Base-by-base conservation (phyloP, 1,140 invertebrate species). In the Globodera rostochiensis region DNA sequence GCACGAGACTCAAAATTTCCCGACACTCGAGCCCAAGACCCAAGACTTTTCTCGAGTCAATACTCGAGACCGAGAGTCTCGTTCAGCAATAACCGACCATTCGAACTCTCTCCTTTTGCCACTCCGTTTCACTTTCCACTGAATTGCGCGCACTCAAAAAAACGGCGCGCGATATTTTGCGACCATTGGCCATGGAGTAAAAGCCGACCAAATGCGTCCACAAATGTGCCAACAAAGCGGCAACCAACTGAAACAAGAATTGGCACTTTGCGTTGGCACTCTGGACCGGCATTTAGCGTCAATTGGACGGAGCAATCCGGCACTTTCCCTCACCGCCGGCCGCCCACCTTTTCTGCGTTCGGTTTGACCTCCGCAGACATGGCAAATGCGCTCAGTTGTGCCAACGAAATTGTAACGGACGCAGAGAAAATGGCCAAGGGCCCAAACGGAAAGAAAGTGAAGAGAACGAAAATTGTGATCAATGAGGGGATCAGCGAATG, bases 71-170 rank as follows among this genome's bases (percentile, higher is more conserved):
- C 36, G 2, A 36, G 36, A 36, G 2, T 36, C 25, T 36, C 2
- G 2, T 36, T 36, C 36, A 36, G 36, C 36, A 36, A 3, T 36
- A 25, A 36, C 19, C 6, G 6, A 87, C 86, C 86, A 87, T 83
- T 77, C 83, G 79, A 21, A 76, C 71, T 60, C 78, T 78, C 78
- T 87, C 85, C 64, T 69, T 50, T 46, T 77, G 25, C n/a, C 84
- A 64, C 73, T 89, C 84, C 25, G 67, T 50, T 76, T 88, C 85
- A 21, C 86, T 82, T 25, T 80, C 78, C 36, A 90, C 74, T 50
- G 84, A 83, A 80, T 90, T 89, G 45, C 87, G 79, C 13, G 88
- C 85, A 75, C 88, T 90, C 49, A 88, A 73, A 74, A 88, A 88
- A 8, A 86, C 83, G 15, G 89, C 86, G 13, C 87, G 81, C 67